A percentile compares a stretch with the other conserved stretches of the same genome.
Conservation (phyloP, 2,888 invertebrate species). For the Schizaphis graminum region DNA sequence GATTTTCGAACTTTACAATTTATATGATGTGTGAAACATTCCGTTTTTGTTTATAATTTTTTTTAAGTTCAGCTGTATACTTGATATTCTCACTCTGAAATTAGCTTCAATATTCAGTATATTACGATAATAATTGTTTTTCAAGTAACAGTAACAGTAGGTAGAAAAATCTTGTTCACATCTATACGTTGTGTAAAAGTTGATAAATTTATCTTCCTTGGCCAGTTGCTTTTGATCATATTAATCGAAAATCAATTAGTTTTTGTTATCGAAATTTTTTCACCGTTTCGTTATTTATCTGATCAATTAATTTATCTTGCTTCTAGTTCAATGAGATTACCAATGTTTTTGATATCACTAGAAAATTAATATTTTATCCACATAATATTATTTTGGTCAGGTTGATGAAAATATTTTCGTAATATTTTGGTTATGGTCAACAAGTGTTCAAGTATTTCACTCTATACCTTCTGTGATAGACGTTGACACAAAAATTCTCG, state of each 20-base stretch:
- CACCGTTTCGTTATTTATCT: not conserved
- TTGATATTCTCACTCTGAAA: no score
- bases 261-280: not conserved
- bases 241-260: not conserved
- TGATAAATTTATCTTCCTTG: not conserved
- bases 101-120: no score
- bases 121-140: constrained; percentile 31
- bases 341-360: constrained; percentile 25
- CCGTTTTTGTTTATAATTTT: no score
- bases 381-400: constrained; percentile 10
- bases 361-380: constrained; percentile 29
- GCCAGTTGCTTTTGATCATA: not conserved
- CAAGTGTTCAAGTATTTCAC: constrained; percentile 24
- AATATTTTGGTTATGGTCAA: constrained; percentile 42
- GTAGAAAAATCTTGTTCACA: constrained; percentile 45
- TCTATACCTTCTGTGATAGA: constrained; percentile 10
- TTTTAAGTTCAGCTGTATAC: no score
- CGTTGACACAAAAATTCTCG: constrained; percentile 29
- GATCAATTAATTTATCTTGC: constrained; percentile 30
- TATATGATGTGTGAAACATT: no score
- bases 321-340: constrained; percentile 3
- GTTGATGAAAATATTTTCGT: constrained; percentile 49
- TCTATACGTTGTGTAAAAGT: constrained; percentile 16
- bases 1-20: no score
- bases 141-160: constrained; percentile 41